Base-by-base conservation (phyloP, 2,797 vertebrate genomes). In the Telmatherina bonti region DNA sequence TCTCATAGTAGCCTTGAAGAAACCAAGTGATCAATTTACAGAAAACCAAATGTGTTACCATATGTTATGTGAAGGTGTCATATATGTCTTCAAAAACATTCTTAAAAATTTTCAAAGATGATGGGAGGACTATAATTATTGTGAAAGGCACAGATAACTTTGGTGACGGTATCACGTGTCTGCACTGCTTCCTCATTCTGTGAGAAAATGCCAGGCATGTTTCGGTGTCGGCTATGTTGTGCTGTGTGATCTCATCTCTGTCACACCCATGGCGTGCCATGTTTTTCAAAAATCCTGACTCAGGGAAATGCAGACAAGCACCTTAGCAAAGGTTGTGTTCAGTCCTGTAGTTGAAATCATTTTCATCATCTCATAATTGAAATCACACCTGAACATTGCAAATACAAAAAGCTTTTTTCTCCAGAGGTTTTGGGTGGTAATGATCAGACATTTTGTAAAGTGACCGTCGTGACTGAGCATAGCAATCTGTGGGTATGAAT, bases 151-250 rank as follows among this genome's bases (percentile, higher is more conserved):
- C n/a, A n/a, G 2, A 29, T 43, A n/a, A 52, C 41, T 36, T 15
- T 16, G 58, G 18, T 72, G 45, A 62, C 67, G 27, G 35, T 74
- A 13, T 73, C 22, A 62, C 31, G 31, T 33, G 20, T 11, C n/a
- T n/a, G n/a, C 0, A 2, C 8, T 45, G 9, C 61, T 86, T 88
- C 65, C 72, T 76, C 60, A 59, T 81, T 86, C 30, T 73, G 30
- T 74, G 61, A 74, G 70, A 84, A 77, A 80, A 71, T 12, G 16
- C 36, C 30, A 1, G 33, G 24, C 7, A 31, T 57, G 63, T 67
- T 36, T 74, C 51, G 54, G n/a, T 59, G 15, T 66, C 59, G 36
- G 41, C 56, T 51, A 16, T 41, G 22, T 51, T 70, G 62, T 79
- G 10, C 52, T 54, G 38, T n/a, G 43, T 62, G 58, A 59, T 51